phyloP scores from a whole-genome alignment of 2,797 vertebrate species.

The Linurgus olivaceus region DNA sequence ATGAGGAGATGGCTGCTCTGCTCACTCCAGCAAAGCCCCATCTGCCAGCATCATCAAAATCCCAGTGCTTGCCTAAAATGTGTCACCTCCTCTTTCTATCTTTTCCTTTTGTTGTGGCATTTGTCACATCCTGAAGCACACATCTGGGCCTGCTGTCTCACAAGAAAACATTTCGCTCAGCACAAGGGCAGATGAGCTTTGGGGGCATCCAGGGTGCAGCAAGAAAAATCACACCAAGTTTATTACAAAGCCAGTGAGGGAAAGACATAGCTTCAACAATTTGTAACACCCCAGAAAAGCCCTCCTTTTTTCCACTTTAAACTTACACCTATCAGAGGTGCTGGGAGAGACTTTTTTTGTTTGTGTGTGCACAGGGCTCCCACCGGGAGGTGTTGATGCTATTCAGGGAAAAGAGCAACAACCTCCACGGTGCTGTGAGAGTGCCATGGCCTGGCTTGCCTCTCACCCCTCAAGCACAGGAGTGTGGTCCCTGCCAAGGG shows the following conservation, averaged over 20 bases:
- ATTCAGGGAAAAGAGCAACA: not conserved
- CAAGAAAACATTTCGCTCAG: not conserved
- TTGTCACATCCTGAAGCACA: not conserved
- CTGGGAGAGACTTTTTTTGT: not conserved
- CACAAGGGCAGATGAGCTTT: not conserved
- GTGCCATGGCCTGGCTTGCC: rapidly evolving
- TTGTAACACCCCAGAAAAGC: not conserved
- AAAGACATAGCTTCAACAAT: rapidly evolving
- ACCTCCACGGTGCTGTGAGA: rapidly evolving
- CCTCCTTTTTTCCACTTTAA: not conserved
- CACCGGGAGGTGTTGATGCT: not conserved
- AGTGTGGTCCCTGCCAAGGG: not conserved
- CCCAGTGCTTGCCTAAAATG: not conserved
- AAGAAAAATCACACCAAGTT: not conserved
- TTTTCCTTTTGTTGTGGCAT: not conserved
- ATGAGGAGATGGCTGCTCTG: not conserved
- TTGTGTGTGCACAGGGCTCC: not conserved
- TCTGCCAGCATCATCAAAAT: not conserved
- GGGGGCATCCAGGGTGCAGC: not conserved
- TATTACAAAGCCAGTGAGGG: not conserved
- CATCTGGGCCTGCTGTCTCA: not conserved
- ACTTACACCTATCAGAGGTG: not conserved
- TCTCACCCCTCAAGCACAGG: rapidly evolving
- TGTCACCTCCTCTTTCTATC: not conserved
- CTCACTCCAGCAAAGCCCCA: not conserved